Percentiles rank a stretch among this genome's conserved stretches.
phyloP scores from a whole-genome alignment of 1,140 invertebrate species.

The Melipona quadrifasciata region DNA sequence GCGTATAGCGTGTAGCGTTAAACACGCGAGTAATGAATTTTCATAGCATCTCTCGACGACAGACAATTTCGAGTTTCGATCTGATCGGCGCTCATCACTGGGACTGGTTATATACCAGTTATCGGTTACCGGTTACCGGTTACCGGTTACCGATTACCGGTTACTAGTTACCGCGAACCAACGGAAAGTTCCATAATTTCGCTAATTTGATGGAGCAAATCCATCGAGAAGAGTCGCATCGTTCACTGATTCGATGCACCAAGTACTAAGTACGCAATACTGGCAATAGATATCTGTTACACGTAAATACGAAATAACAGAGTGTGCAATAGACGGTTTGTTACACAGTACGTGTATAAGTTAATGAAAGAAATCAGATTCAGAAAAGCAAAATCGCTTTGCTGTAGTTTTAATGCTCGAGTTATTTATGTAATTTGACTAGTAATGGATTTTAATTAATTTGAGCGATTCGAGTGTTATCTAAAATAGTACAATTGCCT shows the following conservation, averaged over 20 bases:
- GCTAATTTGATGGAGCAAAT: not conserved
- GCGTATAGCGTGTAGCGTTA: not conserved
- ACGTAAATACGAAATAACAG: not conserved
- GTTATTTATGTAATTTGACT: too few species aligned
- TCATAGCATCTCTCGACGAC: not conserved
- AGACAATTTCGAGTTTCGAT: not conserved
- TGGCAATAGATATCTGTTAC: not conserved
- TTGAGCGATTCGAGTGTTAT: too few species aligned
- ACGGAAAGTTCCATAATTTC: not conserved
- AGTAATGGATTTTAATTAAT: too few species aligned
- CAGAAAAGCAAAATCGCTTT: too few species aligned
- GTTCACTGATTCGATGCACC: not conserved
- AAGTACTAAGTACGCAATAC: not conserved
- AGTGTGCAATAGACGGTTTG: too few species aligned
- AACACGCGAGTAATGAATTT: conserved; percentile 16
- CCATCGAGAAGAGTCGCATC: not conserved
- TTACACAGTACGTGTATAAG: too few species aligned
- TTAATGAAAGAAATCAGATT: too few species aligned
- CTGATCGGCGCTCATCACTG: not conserved
- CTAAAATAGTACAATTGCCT: too few species aligned
- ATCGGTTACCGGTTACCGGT: not conserved
- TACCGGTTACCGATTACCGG: not conserved
- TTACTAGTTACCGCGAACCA: not conserved
- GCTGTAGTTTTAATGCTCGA: too few species aligned
- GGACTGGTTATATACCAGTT: not conserved